phyloP scores from a whole-genome alignment of 2,888 invertebrate genomes.

The Latrodectus elegans region DNA sequence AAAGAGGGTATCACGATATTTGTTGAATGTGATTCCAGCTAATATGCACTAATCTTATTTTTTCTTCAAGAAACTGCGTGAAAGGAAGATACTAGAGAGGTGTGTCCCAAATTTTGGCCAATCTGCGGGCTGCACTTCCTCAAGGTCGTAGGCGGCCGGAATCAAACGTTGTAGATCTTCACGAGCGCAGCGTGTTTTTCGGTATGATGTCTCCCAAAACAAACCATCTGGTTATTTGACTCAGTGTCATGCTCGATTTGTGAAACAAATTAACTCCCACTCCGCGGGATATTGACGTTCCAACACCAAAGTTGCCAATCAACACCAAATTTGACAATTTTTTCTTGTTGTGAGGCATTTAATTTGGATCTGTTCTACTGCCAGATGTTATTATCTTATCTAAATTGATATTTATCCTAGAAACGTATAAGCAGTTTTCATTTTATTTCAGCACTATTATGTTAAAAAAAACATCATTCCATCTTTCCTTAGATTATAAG shows the following conservation, averaged over 20 bases:
- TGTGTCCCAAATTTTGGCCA: conserved; percentile 67
- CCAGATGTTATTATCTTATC: background rate
- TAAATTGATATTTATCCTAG: background rate
- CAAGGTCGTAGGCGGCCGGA: conserved; percentile 66
- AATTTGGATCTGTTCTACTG: background rate
- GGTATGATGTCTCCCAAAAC: conserved; percentile 21
- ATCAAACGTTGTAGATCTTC: conserved; percentile 36
- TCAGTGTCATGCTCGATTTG: background rate
- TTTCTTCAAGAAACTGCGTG: background rate
- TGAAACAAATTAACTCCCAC: conserved; percentile 35
- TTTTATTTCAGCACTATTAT: too few relatives aligned
- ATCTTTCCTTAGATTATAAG: too few relatives aligned
- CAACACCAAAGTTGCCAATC: conserved; percentile 26
- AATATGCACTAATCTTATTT: background rate
- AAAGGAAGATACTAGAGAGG: conserved; percentile 30
- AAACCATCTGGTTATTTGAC: conserved; percentile 62
- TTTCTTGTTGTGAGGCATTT: background rate
- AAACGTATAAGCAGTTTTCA: too few relatives aligned
- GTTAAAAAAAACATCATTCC: too few relatives aligned
- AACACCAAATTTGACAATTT: background rate
- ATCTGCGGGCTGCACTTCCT: conserved; percentile 43
- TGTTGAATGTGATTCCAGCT: background rate
- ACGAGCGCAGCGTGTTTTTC: conserved; percentile 22
- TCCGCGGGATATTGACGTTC: conserved; percentile 44
- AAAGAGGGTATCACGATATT: too few relatives aligned